phyloP scores from a whole-genome alignment of 2,888 invertebrate genomes.

The Pristionchus maxplancki region DNA sequence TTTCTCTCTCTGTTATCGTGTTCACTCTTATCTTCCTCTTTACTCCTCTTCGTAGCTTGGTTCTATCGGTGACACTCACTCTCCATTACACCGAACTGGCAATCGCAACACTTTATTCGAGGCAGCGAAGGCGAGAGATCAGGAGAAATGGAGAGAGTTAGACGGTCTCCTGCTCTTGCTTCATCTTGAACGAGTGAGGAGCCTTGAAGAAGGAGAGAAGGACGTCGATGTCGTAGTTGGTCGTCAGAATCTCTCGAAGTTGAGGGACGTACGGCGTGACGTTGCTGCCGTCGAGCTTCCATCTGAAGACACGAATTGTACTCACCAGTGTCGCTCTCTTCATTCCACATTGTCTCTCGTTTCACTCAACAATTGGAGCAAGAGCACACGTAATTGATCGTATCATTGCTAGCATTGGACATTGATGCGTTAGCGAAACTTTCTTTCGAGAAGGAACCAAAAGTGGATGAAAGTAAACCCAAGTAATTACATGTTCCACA shows the following conservation, averaged over 20 bases:
- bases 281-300: slow-evolving; percentile 50
- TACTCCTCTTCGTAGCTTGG: background rate
- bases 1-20: background rate
- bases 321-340: too few species aligned
- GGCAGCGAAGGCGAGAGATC: too few species aligned
- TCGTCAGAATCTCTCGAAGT: background rate
- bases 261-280: slow-evolving; percentile 19
- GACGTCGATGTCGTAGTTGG: slow-evolving; percentile 16
- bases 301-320: slow-evolving; percentile 12
- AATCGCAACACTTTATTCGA: background rate
- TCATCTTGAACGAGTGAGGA: slow-evolving; percentile 31
- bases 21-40: slow-evolving; percentile 1
- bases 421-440: background rate
- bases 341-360: too few species aligned
- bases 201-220: slow-evolving; percentile 35
- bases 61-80: background rate
- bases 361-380: too few species aligned
- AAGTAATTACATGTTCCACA: too few species aligned
- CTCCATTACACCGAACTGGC: background rate
- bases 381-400: too few species aligned
- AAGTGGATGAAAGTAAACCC: too few species aligned
- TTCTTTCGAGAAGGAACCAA: too few species aligned
- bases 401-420: too few species aligned
- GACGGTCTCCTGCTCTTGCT: background rate
- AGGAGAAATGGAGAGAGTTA: too few species aligned